phyloP scores from a whole-genome alignment of 2,113 vertebrate species.

The Petrocephalus microphthalmus region DNA sequence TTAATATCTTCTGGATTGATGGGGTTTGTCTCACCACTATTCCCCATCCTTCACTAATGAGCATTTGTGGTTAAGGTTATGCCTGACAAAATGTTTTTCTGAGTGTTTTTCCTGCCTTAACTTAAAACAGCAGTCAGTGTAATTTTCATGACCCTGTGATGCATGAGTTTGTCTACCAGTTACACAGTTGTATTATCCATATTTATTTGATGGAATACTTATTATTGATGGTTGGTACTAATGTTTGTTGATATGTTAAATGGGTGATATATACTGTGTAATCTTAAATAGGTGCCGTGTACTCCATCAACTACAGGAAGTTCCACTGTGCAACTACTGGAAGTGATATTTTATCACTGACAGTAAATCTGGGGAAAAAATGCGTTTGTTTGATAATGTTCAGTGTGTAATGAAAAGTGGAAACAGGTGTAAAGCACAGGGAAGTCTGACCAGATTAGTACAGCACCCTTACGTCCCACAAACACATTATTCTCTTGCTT shows the following conservation, averaged over 20 bases:
- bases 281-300: not conserved
- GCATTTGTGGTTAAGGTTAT: not conserved
- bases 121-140: not conserved
- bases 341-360: conserved; percentile 2
- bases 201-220: not conserved
- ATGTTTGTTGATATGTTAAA: not conserved
- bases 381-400: not conserved
- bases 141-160: not conserved
- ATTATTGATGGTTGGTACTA: not conserved
- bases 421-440: no score
- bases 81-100: not conserved
- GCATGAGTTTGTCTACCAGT: not conserved
- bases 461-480: not conserved
- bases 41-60: not conserved
- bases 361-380: not conserved
- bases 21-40: not conserved
- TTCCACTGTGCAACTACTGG: not conserved
- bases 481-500: not conserved
- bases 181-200: not conserved
- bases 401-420: no score
- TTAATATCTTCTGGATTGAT: not conserved
- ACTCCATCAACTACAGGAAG: not conserved
- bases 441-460: no score
- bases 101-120: not conserved
- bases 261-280: not conserved